A percentile compares a stretch with the other conserved stretches of the same genome.
Conservation (phyloP, 2,113 vertebrate genomes). For the Arothron firmamentum region DNA sequence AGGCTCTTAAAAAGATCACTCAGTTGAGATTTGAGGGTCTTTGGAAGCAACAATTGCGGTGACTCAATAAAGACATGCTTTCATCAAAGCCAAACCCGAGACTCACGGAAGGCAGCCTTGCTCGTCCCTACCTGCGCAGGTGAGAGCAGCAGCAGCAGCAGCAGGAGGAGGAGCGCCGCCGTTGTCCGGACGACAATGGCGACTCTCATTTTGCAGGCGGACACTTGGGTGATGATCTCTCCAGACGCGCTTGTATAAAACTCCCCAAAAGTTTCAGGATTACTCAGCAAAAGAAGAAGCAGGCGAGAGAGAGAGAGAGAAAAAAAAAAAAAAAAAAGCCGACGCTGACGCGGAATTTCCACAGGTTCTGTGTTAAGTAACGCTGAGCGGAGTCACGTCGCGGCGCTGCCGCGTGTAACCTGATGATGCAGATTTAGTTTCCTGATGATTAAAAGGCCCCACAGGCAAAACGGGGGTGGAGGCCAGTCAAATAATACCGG, state of each 20-base stretch:
- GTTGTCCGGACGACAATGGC: conserved; percentile 57
- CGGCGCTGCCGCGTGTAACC: too few species aligned
- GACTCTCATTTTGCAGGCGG: conserved; percentile 67
- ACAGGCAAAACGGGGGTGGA: too few species aligned
- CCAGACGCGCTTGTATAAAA: not conserved
- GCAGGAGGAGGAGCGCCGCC: conserved; percentile 70
- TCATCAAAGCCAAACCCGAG: not conserved
- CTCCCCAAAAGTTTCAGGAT: conserved; percentile 9
- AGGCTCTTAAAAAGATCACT: too few species aligned
- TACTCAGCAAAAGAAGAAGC: not conserved
- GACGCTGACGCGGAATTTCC: too few species aligned
- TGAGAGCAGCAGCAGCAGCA: conserved; percentile 71
- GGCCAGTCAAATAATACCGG: too few species aligned
- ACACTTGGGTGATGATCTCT: not conserved
- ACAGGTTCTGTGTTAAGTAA: too few species aligned
- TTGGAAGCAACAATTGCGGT: too few species aligned
- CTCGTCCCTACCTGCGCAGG: conserved; percentile 73
- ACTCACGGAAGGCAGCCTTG: not conserved
- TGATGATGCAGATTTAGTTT: too few species aligned
- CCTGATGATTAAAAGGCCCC: too few species aligned
- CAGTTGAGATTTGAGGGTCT: too few species aligned
- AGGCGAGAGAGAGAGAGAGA: not conserved
- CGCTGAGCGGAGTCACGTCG: too few species aligned
- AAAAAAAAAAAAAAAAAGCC: not conserved
- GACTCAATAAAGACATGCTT: too few species aligned